Conservation (phyloP, 2,113 vertebrate genomes). For the Poeciliopsis retropinna region DNA sequence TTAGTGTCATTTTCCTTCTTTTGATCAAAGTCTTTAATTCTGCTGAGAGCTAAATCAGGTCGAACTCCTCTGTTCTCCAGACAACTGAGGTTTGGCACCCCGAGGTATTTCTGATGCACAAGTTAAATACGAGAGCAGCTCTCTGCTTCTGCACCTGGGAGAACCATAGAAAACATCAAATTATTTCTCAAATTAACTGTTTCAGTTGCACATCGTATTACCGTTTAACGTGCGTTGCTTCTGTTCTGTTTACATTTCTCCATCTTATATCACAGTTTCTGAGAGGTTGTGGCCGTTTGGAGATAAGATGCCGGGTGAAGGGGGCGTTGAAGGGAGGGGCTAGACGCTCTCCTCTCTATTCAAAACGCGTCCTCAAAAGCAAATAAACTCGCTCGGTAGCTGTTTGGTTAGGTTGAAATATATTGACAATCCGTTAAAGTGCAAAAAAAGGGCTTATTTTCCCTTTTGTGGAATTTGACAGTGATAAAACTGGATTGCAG, state of each 20-base stretch:
- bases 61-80: neutral
- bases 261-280: constrained; percentile 14
- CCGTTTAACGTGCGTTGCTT: constrained; percentile 13
- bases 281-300: constrained; percentile 21
- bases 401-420: constrained; percentile 63
- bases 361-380: constrained; percentile 58
- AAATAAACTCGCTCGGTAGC: constrained; percentile 61
- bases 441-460: constrained; percentile 68
- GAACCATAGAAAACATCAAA: neutral
- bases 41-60: neutral
- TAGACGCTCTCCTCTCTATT: constrained; percentile 36
- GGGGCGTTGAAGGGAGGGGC: neutral
- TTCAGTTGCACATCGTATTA: neutral
- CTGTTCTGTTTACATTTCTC: constrained; percentile 17
- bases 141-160: neutral
- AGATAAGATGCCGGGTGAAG: constrained; percentile 24
- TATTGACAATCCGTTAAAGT: constrained; percentile 72
- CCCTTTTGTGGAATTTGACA: constrained; percentile 74
- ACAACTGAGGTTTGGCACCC: neutral
- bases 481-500: constrained; percentile 78
- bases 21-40: constrained; percentile 3
- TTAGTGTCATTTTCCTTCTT: neutral
- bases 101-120: neutral
- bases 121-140: neutral
- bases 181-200: neutral